Percentiles rank a stretch among this genome's conserved stretches.
These are phyloP conservation scores for Pristionchus japonicus DNA, from an alignment of 2,888 invertebrate genomes.

Conservation along the genomic window DNA sequence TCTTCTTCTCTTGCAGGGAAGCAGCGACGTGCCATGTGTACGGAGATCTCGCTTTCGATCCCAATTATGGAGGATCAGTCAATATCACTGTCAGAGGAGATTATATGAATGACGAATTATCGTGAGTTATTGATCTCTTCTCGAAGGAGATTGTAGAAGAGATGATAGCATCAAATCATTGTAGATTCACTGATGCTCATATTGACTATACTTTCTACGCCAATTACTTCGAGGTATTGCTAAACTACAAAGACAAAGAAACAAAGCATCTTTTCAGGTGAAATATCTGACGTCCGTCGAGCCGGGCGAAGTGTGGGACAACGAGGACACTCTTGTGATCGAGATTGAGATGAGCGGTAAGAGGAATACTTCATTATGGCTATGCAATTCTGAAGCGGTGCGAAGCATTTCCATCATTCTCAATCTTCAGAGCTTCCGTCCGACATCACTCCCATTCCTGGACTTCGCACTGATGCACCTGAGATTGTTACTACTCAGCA, in stretches of 20 bases:
- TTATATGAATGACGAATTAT: not conserved
- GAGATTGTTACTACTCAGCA: not conserved
- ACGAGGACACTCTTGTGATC: slow-evolving; percentile 16
- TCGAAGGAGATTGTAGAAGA: not conserved
- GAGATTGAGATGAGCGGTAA: slow-evolving; percentile 23
- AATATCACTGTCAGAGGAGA: slow-evolving; percentile 28
- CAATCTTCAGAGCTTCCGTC: not conserved
- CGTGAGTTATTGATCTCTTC: not conserved
- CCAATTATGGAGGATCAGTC: not conserved
- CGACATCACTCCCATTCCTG: slow-evolving; percentile 14
- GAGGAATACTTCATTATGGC: no score
- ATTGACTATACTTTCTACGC: slow-evolving; percentile 4
- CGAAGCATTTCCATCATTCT: not conserved
- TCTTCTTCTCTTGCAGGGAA: not conserved
- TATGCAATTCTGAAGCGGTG: no score
- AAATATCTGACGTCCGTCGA: slow-evolving; percentile 14
- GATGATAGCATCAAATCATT: not conserved
- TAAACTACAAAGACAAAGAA: not conserved
- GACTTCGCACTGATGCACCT: not conserved
- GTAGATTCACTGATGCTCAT: not conserved
- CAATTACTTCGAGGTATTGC: not conserved
- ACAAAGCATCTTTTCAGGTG: not conserved
- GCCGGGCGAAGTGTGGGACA: not conserved
- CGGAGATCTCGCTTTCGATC: not conserved
- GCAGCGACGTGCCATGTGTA: not conserved